Base-by-base conservation (phyloP, 2,113 vertebrate species). In the Maccullochella peelii region DNA sequence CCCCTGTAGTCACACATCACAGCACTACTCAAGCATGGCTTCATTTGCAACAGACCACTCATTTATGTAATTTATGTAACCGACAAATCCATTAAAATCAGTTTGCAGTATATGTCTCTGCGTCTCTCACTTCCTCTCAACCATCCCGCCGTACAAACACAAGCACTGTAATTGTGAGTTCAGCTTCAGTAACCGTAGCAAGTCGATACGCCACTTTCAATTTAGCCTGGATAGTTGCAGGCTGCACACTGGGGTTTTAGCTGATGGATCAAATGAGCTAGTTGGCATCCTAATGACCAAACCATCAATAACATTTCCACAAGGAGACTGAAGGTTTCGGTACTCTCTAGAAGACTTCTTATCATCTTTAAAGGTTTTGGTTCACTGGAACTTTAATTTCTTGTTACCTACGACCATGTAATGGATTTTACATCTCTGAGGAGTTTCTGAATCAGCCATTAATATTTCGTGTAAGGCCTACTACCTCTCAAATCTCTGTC, bases 21-120 rank as follows among this genome's bases (percentile, higher is more conserved):
- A 42, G 68, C 21, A 1, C 33, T 36, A 44, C 54, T 79, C 38
- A 58, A 73, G 54, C 18, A 25, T 49, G 1, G 12, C 50, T 62
- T 67, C 66, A 52, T 76, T 85, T 68, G 59, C n/a, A 21, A 68
- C 16, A 54, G 25, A 42, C 66, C 33, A n/a, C 30, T 77, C 27
- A 36, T 86, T 57, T 80, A 36, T 83, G 69, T 75, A 21, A 67
- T 77, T 63, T 86, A 54, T 92, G 76, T 90, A 84, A 83, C 42
- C 4, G 9, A 78, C 62, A 79, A 86, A 90, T 81, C 84, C 69
- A 91, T 90, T 90, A 91, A 93, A 95, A 74, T 79, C 79, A 74
- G 73, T 88, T 88, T 90, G 58, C 81, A 73, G 36, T 81, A 65
- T 4, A 77, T 21, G 42, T 54, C 79, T 72, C 30, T 74, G 15